Percentiles rank a stretch among this genome's conserved stretches.
Conservation (phyloP, 2,113 vertebrate species). For the Indicator indicator region DNA sequence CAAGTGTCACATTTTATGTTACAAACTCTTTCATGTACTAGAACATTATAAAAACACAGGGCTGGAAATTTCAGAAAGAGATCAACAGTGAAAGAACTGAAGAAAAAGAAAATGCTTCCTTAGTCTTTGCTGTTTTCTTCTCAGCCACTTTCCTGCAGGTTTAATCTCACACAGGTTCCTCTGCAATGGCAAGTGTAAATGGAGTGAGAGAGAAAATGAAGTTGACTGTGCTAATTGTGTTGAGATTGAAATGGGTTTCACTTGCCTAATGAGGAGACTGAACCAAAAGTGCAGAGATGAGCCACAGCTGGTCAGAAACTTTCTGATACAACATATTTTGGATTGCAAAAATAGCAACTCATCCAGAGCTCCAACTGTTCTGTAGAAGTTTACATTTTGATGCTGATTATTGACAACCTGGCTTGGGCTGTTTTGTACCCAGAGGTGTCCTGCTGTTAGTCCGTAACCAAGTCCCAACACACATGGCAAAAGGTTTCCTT, state of each 20-base stretch:
- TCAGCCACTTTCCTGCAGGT: background rate
- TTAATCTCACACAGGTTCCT: background rate
- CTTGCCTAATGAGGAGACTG: slow-evolving; percentile 5
- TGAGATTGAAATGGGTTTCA: slow-evolving; percentile 1
- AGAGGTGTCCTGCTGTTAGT: background rate
- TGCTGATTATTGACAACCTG: background rate
- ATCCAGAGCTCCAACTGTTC: background rate
- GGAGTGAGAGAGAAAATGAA: background rate
- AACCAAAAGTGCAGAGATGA: slow-evolving; percentile 3
- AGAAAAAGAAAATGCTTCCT: background rate
- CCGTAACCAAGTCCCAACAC: background rate
- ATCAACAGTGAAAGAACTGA: background rate
- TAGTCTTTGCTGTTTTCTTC: background rate
- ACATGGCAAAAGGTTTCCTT: background rate
- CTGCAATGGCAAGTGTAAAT: background rate
- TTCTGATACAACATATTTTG: background rate
- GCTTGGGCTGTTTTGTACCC: background rate
- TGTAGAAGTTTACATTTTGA: background rate
- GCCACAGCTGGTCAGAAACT: slow-evolving; percentile 40
- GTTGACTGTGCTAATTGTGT: background rate
- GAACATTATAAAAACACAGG: slow-evolving; percentile 41
- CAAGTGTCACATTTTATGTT: slow-evolving; percentile 43
- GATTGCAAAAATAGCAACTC: background rate
- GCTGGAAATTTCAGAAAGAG: slow-evolving; percentile 32
- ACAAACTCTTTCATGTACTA: slow-evolving; percentile 53